Evolutionary conservation across 2,113 vertebrate genomes (phyloP), one percentile per base, ranked within the genome.

Genomic region (Menidia beryllina): DNA sequence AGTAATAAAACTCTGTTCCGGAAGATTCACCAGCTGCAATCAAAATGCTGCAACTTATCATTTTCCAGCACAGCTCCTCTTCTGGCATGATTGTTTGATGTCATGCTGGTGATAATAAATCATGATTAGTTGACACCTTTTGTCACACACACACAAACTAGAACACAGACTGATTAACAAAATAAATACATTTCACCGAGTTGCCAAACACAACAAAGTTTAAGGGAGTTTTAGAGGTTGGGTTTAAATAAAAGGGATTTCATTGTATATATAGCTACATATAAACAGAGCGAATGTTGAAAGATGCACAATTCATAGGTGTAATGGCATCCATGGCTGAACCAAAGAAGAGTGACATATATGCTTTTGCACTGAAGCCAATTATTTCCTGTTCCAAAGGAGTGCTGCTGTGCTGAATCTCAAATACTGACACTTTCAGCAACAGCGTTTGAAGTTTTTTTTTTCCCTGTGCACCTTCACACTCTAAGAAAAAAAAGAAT

Each of bases 371-470:
- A 84, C 86, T 81, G 67, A 74, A 86, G 81, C 88, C 90, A 92
- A 93, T 93, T 93, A 91, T 90, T 89, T 91, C 75, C 67, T 26
- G 75, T 52, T 81, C 67, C 72, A 34, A 72, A 83, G 25, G 53
- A 81, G 26, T 53, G 9, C 78, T 75, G 75, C 80, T 76, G 76
- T 82, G 85, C 85, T 86, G 83, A 82, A 75, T 77, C 73, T 86
- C 75, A 84, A 77, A 88, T 58, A 52, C 83, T 85, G 88, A 84
- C 85, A 86, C 70, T 73, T 84, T 64, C 79, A 60, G 79, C 86
- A 62, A 61, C 57, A 45, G 79, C 24, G 56, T 90, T 83, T 88
- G 85, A 89, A 83, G 72, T 86, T 56, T 62, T 60, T 48, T 47
- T 17, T 11, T 34, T 1, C 51, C 69, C 67, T 25, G 69, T 47